A percentile compares a stretch with the other conserved stretches of the same genome.
These are phyloP conservation scores for Pyrocoelia pectoralis DNA, from an alignment of 2,888 invertebrate species.

Conservation along the genomic window DNA sequence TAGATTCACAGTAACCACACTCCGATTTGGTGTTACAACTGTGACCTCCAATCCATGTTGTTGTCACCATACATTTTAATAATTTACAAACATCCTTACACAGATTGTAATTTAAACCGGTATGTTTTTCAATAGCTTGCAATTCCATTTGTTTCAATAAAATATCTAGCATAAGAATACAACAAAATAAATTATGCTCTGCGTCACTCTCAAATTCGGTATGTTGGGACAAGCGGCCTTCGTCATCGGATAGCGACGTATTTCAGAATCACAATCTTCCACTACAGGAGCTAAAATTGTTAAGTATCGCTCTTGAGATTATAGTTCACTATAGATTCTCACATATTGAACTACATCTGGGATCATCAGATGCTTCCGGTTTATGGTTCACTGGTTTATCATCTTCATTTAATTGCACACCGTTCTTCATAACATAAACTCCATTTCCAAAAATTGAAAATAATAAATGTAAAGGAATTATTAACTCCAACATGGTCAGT, in stretches of 20 bases:
- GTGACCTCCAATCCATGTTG: slow-evolving; percentile 75
- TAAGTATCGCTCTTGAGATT: not conserved
- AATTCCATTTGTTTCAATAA: slow-evolving; percentile 93
- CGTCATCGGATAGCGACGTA: slow-evolving; percentile 75
- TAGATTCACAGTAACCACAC: slow-evolving; percentile 92
- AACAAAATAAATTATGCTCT: slow-evolving; percentile 88
- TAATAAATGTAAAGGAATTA: slow-evolving; percentile 85
- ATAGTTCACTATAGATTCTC: slow-evolving; percentile 13
- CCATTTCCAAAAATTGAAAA: slow-evolving; percentile 93
- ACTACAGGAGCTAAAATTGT: slow-evolving; percentile 66
- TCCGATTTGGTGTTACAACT: slow-evolving; percentile 70
- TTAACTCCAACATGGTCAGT: slow-evolving; percentile 87
- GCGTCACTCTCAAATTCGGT: slow-evolving; percentile 76
- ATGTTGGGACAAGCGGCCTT: slow-evolving; percentile 67
- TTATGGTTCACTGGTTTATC: slow-evolving; percentile 59
- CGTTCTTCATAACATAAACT: slow-evolving; percentile 74
- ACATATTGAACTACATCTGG: slow-evolving; percentile 47
- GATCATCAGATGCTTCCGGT: slow-evolving; percentile 51
- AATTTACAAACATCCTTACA: slow-evolving; percentile 78
- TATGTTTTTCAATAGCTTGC: slow-evolving; percentile 83
- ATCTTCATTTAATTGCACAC: slow-evolving; percentile 59
- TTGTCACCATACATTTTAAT: slow-evolving; percentile 77
- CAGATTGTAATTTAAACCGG: slow-evolving; percentile 77
- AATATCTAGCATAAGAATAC: slow-evolving; percentile 95
- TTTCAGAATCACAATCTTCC: slow-evolving; percentile 71